Percentiles rank a stretch among this genome's conserved stretches.
Evolutionary conservation across 2,888 invertebrate species (phyloP).

Genomic region (Lasioglossum vierecki): DNA sequence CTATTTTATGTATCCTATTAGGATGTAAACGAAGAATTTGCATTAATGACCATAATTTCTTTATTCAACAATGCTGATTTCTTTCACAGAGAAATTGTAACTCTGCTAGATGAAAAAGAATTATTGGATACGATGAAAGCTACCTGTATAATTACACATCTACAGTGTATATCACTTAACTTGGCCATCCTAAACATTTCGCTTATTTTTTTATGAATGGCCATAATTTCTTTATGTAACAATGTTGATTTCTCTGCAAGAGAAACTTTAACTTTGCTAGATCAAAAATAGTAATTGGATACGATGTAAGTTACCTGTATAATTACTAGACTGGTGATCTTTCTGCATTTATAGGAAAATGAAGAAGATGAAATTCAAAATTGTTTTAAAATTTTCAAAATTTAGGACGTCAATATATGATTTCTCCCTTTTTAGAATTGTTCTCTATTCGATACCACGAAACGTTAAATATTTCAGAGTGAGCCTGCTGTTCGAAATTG

Average conservation of each 20-base stretch:
- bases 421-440: too few relatives aligned
- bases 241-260: not conserved
- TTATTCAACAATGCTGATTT: not conserved
- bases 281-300: not conserved
- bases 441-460: not conserved
- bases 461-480: not conserved
- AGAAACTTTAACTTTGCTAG: not conserved
- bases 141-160: too few relatives aligned
- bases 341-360: too few relatives aligned
- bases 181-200: too few relatives aligned
- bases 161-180: too few relatives aligned
- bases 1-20: not conserved
- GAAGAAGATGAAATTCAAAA: too few relatives aligned
- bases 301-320: not conserved
- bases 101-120: not conserved
- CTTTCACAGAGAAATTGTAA: not conserved
- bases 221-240: not conserved
- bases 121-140: not conserved
- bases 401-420: too few relatives aligned
- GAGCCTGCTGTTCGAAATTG: not conserved
- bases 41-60: not conserved
- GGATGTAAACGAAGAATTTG: not conserved
- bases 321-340: too few relatives aligned
- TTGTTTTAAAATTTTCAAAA: too few relatives aligned
- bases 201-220: not conserved